phyloP scores from a whole-genome alignment of 1,140 invertebrate species.

The Plutomurus gul region DNA sequence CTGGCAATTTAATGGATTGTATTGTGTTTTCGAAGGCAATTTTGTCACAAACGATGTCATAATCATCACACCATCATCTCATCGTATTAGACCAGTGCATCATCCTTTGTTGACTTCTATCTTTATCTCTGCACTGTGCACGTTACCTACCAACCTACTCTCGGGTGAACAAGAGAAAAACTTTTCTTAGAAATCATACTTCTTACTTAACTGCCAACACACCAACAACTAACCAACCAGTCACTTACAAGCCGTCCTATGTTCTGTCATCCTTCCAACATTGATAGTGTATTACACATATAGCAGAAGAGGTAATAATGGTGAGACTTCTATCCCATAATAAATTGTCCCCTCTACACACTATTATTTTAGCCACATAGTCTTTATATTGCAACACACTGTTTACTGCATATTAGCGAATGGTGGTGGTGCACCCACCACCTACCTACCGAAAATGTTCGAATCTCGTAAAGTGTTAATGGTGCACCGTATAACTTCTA shows the following conservation, averaged over 20 bases:
- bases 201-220: too few species aligned
- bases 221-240: too few species aligned
- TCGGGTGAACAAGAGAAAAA: too few species aligned
- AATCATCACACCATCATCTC: background rate
- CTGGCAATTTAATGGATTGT: constrained; percentile 15
- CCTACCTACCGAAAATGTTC: too few species aligned
- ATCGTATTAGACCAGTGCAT: background rate
- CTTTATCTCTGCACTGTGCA: background rate
- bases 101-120: background rate
- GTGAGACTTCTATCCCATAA: background rate
- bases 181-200: too few species aligned
- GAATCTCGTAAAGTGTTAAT: constrained; percentile 8
- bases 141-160: background rate
- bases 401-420: constrained; percentile 1
- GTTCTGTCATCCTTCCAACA: too few species aligned
- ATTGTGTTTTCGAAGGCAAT: constrained; percentile 7
- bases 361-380: constrained; percentile 3
- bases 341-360: background rate
- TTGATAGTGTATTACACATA: too few species aligned
- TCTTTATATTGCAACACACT: constrained; percentile 2
- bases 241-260: too few species aligned
- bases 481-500: background rate
- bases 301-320: background rate
- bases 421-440: too few species aligned
- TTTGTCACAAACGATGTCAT: constrained; percentile 6